phyloP scores from a whole-genome alignment of 2,888 invertebrate species.

The Oscheius sp. region DNA sequence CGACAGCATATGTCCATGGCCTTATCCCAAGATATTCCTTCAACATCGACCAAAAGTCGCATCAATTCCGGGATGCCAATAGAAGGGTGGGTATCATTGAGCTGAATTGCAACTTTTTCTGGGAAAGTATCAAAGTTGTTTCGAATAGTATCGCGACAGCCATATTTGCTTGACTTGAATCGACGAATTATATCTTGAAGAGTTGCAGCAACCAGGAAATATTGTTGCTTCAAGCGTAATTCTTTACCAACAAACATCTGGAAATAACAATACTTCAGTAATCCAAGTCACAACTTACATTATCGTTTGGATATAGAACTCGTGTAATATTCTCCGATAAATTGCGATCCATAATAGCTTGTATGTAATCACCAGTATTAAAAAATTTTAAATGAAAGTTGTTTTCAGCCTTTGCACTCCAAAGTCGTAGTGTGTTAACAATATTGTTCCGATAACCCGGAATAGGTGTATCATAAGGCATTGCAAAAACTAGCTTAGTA shows the following conservation, averaged over 20 bases:
- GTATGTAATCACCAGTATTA: conserved; percentile 72
- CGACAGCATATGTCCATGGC: conserved; percentile 73
- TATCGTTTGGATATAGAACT: conserved; percentile 98
- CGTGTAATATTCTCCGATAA: conserved; percentile 96
- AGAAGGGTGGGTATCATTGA: conserved; percentile 98
- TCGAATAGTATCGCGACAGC: conserved; percentile 84
- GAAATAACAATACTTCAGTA: conserved; percentile 17
- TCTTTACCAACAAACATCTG: conserved; percentile 96
- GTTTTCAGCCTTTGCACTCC: conserved; percentile 67
- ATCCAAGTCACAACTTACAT: conserved; percentile 72
- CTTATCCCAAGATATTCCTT: conserved; percentile 87
- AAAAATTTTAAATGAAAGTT: conserved; percentile 70
- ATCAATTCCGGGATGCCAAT: conserved; percentile 96
- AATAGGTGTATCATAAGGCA: conserved; percentile 98
- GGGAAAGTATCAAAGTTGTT: conserved; percentile 88
- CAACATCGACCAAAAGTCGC: conserved; percentile 90
- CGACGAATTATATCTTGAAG: conserved; percentile 91
- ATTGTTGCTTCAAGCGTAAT: conserved; percentile 95
- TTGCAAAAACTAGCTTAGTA: conserved; percentile 83
- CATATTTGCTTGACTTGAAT: conserved; percentile 93
- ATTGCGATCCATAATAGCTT: conserved; percentile 97
- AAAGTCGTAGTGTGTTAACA: conserved; percentile 87
- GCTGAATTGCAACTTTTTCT: conserved; percentile 91
- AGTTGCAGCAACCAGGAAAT: conserved; percentile 98
- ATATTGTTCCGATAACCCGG: conserved; percentile 97